Evolutionary conservation across 2,113 vertebrate genomes (phyloP), one percentile per base, ranked within the genome.

Genomic region (Ramphastos sulfuratus): DNA sequence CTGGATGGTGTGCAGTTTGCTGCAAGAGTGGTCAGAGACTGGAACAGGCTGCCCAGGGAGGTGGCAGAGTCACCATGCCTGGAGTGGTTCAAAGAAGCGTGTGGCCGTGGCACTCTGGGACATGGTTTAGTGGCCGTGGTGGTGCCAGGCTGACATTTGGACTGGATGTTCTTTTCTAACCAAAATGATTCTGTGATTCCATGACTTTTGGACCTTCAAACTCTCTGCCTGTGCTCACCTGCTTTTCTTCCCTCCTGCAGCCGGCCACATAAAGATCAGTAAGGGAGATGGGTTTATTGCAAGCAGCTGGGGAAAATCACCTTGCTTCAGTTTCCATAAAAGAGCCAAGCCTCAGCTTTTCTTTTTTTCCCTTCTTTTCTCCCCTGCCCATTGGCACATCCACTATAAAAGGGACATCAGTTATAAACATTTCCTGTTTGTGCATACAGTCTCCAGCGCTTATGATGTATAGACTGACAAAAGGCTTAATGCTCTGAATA

Each of bases 401-500:
- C 95, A 80, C 92, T 61, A 88, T 92, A 93, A 96, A 96, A 96
- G 93, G 94, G 94, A 96, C 94, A 96, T 85, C 89, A 94, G 95
- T 96, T 96, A 95, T 95, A 94, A 95, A 93, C 95, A 92, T 94
- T 92, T 95, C 96, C 95, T 96, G 95, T 94, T 96, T 97, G 92
- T 91, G 93, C 87, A 93, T 95, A 84, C 88, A 83, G 73, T 94
- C 93, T 94, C 93, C 91, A 73, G 77, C 85, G 94, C 93, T 95
- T 95, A 95, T 98, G 98, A 98, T 98, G 97, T 98, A 98, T 98
- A 98, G 98, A 98, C 97, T 98, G 98, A 98, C 98, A 98, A 98
- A 98, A 96, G 97, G 97, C 97, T 97, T 98, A 98, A 98, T 98
- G 97, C 97, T 97, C 97, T 98, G 98, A 98, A 98, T 98, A 98